Percentiles rank a stretch among this genome's conserved stretches.
phyloP scores from a whole-genome alignment of 2,888 invertebrate genomes.

The Spodoptera littoralis region DNA sequence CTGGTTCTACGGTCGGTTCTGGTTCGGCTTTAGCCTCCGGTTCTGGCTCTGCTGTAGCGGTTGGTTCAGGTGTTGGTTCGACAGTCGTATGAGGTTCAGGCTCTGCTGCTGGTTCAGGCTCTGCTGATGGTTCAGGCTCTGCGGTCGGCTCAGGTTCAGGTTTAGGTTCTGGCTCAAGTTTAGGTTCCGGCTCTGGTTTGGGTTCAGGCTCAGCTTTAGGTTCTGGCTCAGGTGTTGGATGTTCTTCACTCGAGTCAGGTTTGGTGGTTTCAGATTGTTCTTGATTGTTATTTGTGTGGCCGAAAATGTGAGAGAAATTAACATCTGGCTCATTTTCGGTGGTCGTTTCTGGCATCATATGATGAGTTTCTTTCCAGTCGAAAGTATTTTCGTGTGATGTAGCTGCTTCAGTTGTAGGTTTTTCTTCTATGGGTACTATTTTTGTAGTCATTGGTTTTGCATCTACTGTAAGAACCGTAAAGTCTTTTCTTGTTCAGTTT shows the following conservation, averaged over 20 bases:
- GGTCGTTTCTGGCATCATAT: conserved; percentile 66
- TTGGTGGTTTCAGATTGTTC: conserved; percentile 50
- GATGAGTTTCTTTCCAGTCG: conserved; percentile 77
- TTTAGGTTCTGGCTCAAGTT: conserved; percentile 45
- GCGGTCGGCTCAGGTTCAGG: conserved; percentile 24
- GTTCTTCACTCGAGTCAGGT: conserved; percentile 54
- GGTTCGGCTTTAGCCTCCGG: conserved; percentile 29
- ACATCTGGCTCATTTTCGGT: conserved; percentile 72
- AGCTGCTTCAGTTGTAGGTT: conserved; percentile 62
- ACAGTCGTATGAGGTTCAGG: conserved; percentile 55
- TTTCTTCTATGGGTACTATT: conserved; percentile 66
- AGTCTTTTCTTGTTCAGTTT: conserved; percentile 55
- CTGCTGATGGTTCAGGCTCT: conserved; percentile 33
- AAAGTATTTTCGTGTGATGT: conserved; percentile 59
- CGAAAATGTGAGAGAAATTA: conserved; percentile 76
- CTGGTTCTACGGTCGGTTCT: conserved; percentile 55
- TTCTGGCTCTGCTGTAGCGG: conserved; percentile 57
- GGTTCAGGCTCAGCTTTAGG: conserved; percentile 34
- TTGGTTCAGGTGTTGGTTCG: conserved; percentile 54
- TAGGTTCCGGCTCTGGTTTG: conserved; percentile 36
- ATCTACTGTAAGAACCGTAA: conserved; percentile 63
- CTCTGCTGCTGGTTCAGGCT: conserved; percentile 62
- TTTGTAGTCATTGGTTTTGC: conserved; percentile 65
- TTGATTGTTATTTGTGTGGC: conserved; percentile 59
- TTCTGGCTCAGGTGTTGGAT: conserved; percentile 44